Evolutionary conservation across 2,888 invertebrate genomes (phyloP), one percentile per base, ranked within the genome.

Genomic region (Eledona agricola): DNA sequence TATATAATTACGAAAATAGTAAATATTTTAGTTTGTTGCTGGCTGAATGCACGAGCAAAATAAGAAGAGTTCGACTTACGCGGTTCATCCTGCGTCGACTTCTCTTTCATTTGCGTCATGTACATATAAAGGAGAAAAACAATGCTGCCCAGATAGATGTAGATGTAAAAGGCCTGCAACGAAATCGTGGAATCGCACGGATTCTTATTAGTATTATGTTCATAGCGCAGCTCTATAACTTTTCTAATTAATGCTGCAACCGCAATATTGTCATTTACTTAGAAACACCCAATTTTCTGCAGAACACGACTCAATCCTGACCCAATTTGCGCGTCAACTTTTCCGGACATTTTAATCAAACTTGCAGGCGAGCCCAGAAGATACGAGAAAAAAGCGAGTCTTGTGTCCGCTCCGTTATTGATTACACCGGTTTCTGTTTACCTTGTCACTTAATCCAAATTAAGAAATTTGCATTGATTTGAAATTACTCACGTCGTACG

Each of bases 71-170:
- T 17, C 13, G 9, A 51, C 38, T 72, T 73, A 46, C 72, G 67
- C 51, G 69, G 71, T 64, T 10, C 16, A 2, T 51, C 50, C 19
- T 51, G 40, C 6, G 50, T 23, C n/a, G 59, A 47, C 26, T 74
- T 79, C 13, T 77, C 75, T 56, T 77, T 73, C 26, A 78, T 76
- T 51, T 83, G 79, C 57, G 83, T 81, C 37, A 86, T 85, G 71
- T 92, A 92, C 84, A 91, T 91, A 75, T 90, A 90, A 51, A 90
- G 80, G 38, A 93, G 81, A 72, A 93, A 93, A 50, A 87, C 80
- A 85, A 93, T 93, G 70, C 91, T 91, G 57, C 90, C 90, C 67
- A 90, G 85, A 77, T 93, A 93, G 59, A 93, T 82, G 75, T 93
- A 93, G 58, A 93, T 78, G 78, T 93, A 93, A 79, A 90, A 93